These are phyloP conservation scores for Dendrocincla fuliginosa DNA, from an alignment of 2,797 vertebrate species.

Conservation along the genomic window DNA sequence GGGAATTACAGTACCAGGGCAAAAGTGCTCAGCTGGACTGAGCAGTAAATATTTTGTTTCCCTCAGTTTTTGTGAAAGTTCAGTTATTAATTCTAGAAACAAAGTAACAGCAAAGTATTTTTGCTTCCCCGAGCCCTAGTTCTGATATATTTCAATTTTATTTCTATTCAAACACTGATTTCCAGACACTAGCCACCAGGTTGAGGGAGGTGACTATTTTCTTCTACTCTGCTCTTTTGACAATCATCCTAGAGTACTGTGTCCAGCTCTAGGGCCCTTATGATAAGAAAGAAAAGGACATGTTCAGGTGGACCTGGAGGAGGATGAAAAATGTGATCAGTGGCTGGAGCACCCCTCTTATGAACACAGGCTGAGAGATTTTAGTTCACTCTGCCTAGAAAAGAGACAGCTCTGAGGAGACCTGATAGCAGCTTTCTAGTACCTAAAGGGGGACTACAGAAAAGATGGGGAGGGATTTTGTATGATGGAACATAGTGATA, in stretches of 20 bases:
- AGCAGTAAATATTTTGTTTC: slow-evolving; percentile 13
- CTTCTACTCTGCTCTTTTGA: background rate
- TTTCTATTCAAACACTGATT: background rate
- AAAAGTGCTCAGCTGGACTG: background rate
- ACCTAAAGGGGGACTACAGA: background rate
- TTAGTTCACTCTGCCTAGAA: background rate
- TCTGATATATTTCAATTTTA: background rate
- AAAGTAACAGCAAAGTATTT: background rate
- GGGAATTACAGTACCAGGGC: background rate
- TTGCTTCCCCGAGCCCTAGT: background rate
- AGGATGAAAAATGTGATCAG: background rate
- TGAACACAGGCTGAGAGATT: background rate
- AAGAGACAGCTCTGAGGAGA: background rate
- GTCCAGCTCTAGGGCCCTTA: no score
- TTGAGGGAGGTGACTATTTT: background rate
- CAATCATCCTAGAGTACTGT: fast-evolving
- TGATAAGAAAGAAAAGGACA: background rate
- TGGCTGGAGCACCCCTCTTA: fast-evolving
- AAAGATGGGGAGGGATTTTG: background rate
- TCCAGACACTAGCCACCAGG: background rate
- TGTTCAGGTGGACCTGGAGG: fast-evolving
- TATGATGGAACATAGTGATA: background rate
- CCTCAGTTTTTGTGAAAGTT: background rate
- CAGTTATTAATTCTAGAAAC: background rate
- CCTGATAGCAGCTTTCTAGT: fast-evolving